Base-by-base conservation (phyloP, 2,888 invertebrate species). In the Physocephala rufipes region DNA sequence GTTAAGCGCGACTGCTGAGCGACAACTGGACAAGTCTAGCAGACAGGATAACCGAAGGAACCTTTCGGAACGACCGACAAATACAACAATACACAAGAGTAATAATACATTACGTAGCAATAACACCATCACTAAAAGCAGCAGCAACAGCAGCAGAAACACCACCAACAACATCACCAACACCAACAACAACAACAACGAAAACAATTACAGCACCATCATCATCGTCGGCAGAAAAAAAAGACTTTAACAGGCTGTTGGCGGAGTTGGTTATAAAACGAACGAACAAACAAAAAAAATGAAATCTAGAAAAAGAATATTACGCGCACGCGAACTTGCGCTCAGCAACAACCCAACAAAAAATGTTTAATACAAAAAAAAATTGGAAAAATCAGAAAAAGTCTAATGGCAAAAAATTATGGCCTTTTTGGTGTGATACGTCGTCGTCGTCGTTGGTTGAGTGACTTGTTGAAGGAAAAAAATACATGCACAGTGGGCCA, bases 21-120 rank as follows among this genome's bases (percentile, higher is more conserved):
- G 78, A 79, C 79, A 79, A 83, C 83, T 83, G 83, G 81, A 82
- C 82, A 79, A 82, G 80, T 79, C 79, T 82, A 80, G 77, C 77
- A 74, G 78, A 75, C 83, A 83, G 84, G 84, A 83, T 81, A 82
- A 82, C 79, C 83, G 83, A 83, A 81, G 84, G 83, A 84, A 84
- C 84, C 83, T 83, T 82, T 73, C n/a, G n/a, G 75, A 73, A 61
- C 43, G 65, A 55, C 61, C 62, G 65, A 49, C 65, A 62, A 45
- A 15, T 28, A 26, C 49, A 19, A 63, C n/a, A n/a, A n/a, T n/a
- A n/a, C 51, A 21, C 16, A 43, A 62, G 15, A n/a, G 51, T 43
- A 21, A 43, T 49, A 55, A 13, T 26, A 28, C n/a, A n/a, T 28
- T 30, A 26, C 19, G 24, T 28, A 19, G 21, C 30, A n/a, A 26